Base-by-base conservation (phyloP, 2,113 vertebrate species). In the Carlito syrichta region DNA sequence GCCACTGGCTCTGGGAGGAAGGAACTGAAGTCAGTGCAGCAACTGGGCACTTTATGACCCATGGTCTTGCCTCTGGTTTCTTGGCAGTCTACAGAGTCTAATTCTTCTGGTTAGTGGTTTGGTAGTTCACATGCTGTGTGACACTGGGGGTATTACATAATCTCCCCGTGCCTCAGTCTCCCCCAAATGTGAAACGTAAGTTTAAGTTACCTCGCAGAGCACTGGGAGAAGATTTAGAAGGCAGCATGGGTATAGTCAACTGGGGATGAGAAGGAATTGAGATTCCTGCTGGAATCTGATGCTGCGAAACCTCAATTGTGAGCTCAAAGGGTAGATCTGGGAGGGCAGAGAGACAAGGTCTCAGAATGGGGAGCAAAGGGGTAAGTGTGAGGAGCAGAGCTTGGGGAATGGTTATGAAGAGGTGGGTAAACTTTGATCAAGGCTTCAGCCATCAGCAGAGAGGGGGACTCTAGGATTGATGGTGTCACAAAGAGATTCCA, bases 231-330 rank as follows among this genome's bases (percentile, higher is more conserved):
- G 17, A 43, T 14, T 52, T 56, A 38, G 45, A 73, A 60, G 35
- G 43, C 1, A 11, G 27, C 73, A 2, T 4, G 5, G 20, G 43
- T n/a, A 14, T 2, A 35, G 45, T 2, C n/a, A 25, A 35, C 27
- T 12, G 25, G n/a, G n/a, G 27, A 45, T 43, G n/a, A 48, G 14
- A n/a, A 38, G 32, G 48, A 32, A 35, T 22, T 10, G 73, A 56
- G 71, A 20, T 40, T 54, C 54, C 54, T 27, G 2, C 12, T 63
- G 74, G 30, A 58, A n/a, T 50, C 3, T 27, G 19, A 10, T 4
- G 17, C 17, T 58, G 52, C 43, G 48, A 63, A 20, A 20, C 19
- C 10, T 73, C 14, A 0, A 48, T 1, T 9, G n/a, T n/a, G 58
- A 77, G 52, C 50, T 8, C 27, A 22, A n/a, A 40, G 25, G 45